Evolutionary conservation across 2,113 vertebrate genomes (phyloP), one percentile per base, ranked within the genome.

Genomic region (Triplophysa dalaica): DNA sequence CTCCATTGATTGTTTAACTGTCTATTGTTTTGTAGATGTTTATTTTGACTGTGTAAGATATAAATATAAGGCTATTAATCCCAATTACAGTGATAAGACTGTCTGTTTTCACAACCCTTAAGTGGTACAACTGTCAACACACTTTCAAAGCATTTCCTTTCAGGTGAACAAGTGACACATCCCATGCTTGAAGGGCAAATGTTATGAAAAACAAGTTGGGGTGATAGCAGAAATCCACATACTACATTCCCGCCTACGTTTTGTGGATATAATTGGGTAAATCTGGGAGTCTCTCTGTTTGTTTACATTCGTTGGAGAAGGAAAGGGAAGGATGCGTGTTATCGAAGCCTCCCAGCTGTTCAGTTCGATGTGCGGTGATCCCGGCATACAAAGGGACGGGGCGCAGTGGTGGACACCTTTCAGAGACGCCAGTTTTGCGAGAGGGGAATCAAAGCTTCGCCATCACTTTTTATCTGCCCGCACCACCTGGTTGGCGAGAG

Each of bases 351-450:
- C 86, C 89, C 89, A 88, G 88, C 86, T 89, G 87, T 84, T 78
- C 84, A 81, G 82, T 8, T 41, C 79, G 68, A 83, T 84, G 86
- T 81, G 87, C 83, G 81, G 52, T 84, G 85, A 81, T 74, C 74
- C 84, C 85, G 85, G 89, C 87, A 81, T 88, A 89, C 88, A 87
- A 70, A 88, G 67, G 85, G 85, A 89, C 89, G 87, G 86, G 85
- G 80, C 82, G 82, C 84, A 82, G 88, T 82, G 83, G 87, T 21
- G 78, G 84, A 87, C 86, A 87, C 88, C 89, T 90, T 64, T 81
- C 87, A 88, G 88, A 88, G 84, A 87, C 80, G 87, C 83, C 80
- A 70, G 52, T 81, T 76, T 62, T 22, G 33, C 24, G 21, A 0
- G 33, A 68, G 81, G 22, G 62, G 78, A 90, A 89, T 92, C 88